Evolutionary conservation across 2,888 invertebrate species (phyloP), one percentile per base, ranked within the genome.

Genomic region (Drepana falcataria): DNA sequence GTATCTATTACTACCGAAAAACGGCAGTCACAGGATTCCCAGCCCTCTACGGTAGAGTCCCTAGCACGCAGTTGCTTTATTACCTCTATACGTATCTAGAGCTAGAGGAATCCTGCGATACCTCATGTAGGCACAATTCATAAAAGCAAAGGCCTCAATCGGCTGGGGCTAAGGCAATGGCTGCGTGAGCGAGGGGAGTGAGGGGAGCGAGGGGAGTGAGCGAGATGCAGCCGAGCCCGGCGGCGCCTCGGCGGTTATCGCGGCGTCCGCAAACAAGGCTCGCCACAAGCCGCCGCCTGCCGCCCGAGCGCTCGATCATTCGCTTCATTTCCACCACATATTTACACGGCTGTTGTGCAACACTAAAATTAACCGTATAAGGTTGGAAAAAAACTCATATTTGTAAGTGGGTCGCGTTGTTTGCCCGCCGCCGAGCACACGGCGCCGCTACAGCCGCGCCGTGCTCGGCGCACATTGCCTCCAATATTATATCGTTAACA

Each of bases 141-240:
- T 21, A 21, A 21, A 21, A 21, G 21, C 21, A 21, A 21, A 21
- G 21, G 21, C 21, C 21, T 21, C 21, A 21, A 21, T 21, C 21
- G 21, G 21, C 21, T 21, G 21, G 21, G 21, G 21, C 21, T 21
- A 21, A 21, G 21, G 21, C 21, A 21, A 21, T 21, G 21, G 21
- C 1, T 21, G 21, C 21, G 37, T 37, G 40, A 2, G 40, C 6
- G 40, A 3, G 40, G 4, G 40, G 21, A 21, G 21, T 21, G 21
- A 21, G 21, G 21, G 21, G 21, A 21, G 21, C 21, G 21, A 21
- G 21, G 21, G 21, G 21, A 21, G 21, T 2, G 60, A 59, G 60
- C 66, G 71, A 71, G 74, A 74, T 75, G 73, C 66, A 59, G 53
- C 63, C 64, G 68, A 67, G 68, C 67, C 63, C 65, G 65, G 65